phyloP scores from a whole-genome alignment of 2,113 vertebrate species.

The Gopherus flavomarginatus region DNA sequence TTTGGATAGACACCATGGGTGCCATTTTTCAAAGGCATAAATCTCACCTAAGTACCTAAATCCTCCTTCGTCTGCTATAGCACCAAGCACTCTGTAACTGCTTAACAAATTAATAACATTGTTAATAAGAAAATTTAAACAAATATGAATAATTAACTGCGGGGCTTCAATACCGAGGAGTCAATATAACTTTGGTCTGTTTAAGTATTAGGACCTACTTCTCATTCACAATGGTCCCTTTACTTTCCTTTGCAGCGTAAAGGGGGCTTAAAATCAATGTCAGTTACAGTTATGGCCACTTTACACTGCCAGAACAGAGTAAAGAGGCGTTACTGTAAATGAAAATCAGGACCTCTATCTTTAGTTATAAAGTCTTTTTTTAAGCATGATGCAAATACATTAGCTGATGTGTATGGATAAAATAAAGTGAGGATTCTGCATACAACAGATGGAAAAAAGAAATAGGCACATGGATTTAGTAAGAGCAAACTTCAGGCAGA shows the following conservation, averaged over 20 bases:
- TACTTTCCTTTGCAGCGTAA: background rate
- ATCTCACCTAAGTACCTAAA: background rate
- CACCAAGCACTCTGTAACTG: constrained; percentile 27
- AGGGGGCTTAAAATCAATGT: background rate
- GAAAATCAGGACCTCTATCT: background rate
- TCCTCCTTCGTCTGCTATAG: background rate
- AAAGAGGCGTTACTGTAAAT: background rate
- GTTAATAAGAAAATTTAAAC: background rate
- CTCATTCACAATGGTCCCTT: background rate
- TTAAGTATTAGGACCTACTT: fast-evolving
- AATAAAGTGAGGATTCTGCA: background rate
- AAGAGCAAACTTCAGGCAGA: background rate
- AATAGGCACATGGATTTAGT: background rate
- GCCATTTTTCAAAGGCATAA: background rate
- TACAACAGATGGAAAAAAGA: background rate
- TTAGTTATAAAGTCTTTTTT: background rate
- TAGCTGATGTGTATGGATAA: background rate
- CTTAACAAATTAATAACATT: background rate
- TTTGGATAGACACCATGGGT: background rate
- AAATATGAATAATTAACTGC: background rate
- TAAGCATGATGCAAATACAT: background rate
- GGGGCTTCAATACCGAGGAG: background rate
- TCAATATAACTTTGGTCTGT: background rate
- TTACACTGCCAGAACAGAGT: background rate
- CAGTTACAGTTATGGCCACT: background rate